These are phyloP conservation scores for Parotocinclus haroldoi DNA, from an alignment of 2,797 vertebrate genomes.

Conservation along the genomic window DNA sequence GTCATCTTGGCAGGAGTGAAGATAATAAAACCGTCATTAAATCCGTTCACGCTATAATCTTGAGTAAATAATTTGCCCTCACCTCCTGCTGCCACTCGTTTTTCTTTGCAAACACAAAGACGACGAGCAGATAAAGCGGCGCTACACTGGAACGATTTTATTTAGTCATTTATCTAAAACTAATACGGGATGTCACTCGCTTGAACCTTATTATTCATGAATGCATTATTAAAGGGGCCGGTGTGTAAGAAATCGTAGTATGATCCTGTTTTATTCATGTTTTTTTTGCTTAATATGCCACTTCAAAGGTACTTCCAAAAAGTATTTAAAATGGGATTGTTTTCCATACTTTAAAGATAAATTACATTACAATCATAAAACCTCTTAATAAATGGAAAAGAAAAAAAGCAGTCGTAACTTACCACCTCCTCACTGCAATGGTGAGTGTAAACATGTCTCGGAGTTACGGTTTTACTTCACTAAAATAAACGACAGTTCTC, in stretches of 20 bases:
- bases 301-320: neutral
- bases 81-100: slow-evolving; percentile 58
- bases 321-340: neutral
- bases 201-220: slow-evolving; percentile 19
- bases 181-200: slow-evolving; percentile 14
- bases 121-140: neutral
- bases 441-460: no score
- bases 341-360: no score
- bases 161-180: slow-evolving; percentile 24
- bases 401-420: no score
- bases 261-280: neutral
- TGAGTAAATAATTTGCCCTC: slow-evolving; percentile 60
- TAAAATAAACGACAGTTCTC: no score
- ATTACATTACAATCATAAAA: no score
- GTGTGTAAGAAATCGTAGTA: neutral
- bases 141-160: slow-evolving; percentile 18
- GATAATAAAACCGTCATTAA: slow-evolving; percentile 70
- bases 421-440: no score
- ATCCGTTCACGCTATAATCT: slow-evolving; percentile 66
- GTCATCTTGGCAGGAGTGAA: slow-evolving; percentile 59
- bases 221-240: neutral
- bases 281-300: neutral
- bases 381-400: no score
- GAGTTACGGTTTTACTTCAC: no score
- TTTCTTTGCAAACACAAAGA: slow-evolving; percentile 37